Evolutionary conservation across 2,888 invertebrate species (phyloP), one percentile per base, ranked within the genome.

Genomic region (Lasioglossum figueresi): DNA sequence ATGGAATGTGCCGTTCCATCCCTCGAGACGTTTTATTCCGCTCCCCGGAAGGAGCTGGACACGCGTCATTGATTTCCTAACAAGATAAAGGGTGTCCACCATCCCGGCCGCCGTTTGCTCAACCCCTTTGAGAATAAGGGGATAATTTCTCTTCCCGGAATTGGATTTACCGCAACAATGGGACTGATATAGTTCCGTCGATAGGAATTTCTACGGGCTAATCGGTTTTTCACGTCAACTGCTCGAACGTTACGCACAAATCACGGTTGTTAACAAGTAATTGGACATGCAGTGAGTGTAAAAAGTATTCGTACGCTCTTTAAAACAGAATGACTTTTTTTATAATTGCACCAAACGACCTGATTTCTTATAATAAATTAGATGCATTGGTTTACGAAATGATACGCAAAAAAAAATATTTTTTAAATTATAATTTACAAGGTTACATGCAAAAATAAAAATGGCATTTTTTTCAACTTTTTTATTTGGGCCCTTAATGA

Each of bases 61-160:
- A 82, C 85, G 84, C 85, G 81, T 89, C 85, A 79, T 88, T 88
- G 90, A 84, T 88, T 90, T 83, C 82, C 76, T 88, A 90, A 90
- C 83, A 72, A 84, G 85, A 88, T 85, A 74, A 84, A 74, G 79
- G 75, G 52, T 79, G 77, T 59, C 74, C 77, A 79, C 43, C 71
- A 27, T 73, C 66, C 52, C 27, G 45, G n/a, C n/a, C 52, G 72
- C 52, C 77, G 75, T 76, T 83, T 81, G 80, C 80, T 76, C 78
- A 75, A 71, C 77, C 83, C 85, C 80, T 80, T 82, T 80, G 63
- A 56, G 77, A 56, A 56, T 52, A 76, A 73, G 76, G 75, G 70
- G 84, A 89, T 83, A 76, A 88, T 83, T 89, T 84, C 82, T 86
- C 81, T 71, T 73, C 27, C 37, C 27, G 71, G 66, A 83, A 75